These are phyloP conservation scores for Zeugodacus cucurbitae DNA, from an alignment of 1,140 invertebrate species.

Conservation along the genomic window DNA sequence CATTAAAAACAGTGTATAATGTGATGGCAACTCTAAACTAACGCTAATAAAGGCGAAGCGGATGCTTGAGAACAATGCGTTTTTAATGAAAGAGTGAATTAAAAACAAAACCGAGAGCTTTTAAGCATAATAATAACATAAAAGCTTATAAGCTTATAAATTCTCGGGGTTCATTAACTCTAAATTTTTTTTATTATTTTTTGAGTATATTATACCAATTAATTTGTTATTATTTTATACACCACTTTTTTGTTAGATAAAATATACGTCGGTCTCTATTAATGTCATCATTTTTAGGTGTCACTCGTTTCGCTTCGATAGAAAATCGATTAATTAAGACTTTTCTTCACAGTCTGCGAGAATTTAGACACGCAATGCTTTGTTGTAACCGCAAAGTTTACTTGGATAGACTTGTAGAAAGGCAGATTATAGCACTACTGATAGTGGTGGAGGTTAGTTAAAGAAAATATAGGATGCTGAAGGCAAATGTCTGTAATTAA, in stretches of 20 bases:
- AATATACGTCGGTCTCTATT: background rate
- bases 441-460: too few species aligned
- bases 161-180: background rate
- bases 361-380: background rate
- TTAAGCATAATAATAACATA: background rate
- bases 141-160: too few species aligned
- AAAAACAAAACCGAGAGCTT: background rate
- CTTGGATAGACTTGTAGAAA: too few species aligned
- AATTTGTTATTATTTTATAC: background rate
- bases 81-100: background rate
- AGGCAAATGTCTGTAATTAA: too few species aligned
- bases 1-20: background rate
- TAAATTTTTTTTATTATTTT: too few species aligned
- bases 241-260: background rate
- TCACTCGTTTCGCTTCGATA: background rate
- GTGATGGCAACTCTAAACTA: background rate
- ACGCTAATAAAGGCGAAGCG: background rate
- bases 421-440: too few species aligned
- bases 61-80: background rate
- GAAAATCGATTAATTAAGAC: background rate
- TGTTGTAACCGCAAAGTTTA: background rate
- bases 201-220: too few species aligned
- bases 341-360: background rate
- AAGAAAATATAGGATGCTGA: too few species aligned
- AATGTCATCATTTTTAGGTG: background rate